These are phyloP conservation scores for Pissodes strobi DNA, from an alignment of 1,140 invertebrate genomes.

Conservation along the genomic window DNA sequence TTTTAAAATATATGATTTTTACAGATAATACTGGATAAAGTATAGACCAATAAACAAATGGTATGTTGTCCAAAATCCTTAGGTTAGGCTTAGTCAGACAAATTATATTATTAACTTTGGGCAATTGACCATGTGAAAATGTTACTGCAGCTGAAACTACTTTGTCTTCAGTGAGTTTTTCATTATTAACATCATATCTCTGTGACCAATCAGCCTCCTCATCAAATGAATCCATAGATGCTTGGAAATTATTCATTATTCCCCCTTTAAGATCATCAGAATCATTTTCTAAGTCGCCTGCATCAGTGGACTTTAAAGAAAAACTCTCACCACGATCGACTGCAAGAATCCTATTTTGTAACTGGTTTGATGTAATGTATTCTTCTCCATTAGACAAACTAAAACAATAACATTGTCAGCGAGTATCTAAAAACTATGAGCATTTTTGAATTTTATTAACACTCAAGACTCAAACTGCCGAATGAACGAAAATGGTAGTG, in stretches of 20 bases:
- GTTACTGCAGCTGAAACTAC: conserved; percentile 79
- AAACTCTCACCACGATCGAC: conserved; percentile 61
- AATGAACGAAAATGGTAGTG: too few species aligned
- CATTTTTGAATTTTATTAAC: too few species aligned
- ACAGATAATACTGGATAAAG: conserved; percentile 71
- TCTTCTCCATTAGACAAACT: conserved; percentile 81
- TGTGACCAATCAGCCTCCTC: conserved; percentile 51
- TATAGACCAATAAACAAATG: conserved; percentile 70
- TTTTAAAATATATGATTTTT: conserved; percentile 67
- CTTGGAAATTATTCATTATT: conserved; percentile 44
- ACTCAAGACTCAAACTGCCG: too few species aligned
- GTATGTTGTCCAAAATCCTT: conserved; percentile 68
- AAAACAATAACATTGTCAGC: conserved; percentile 4
- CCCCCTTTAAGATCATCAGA: conserved; percentile 47
- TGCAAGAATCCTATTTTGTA: conserved; percentile 70
- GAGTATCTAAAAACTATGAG: too few species aligned
- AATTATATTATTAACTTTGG: conserved; percentile 73
- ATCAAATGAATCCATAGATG: conserved; percentile 46
- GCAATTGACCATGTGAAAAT: conserved; percentile 77
- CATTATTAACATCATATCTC: conserved; percentile 62
- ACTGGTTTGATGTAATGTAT: conserved; percentile 80
- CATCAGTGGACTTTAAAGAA: conserved; percentile 51
- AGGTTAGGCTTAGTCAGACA: conserved; percentile 69
- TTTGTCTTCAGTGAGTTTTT: conserved; percentile 78
- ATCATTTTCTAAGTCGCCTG: conserved; percentile 46